Conservation (phyloP, 92 coral and sea anemone genomes). For the Pocillopora grandis region DNA sequence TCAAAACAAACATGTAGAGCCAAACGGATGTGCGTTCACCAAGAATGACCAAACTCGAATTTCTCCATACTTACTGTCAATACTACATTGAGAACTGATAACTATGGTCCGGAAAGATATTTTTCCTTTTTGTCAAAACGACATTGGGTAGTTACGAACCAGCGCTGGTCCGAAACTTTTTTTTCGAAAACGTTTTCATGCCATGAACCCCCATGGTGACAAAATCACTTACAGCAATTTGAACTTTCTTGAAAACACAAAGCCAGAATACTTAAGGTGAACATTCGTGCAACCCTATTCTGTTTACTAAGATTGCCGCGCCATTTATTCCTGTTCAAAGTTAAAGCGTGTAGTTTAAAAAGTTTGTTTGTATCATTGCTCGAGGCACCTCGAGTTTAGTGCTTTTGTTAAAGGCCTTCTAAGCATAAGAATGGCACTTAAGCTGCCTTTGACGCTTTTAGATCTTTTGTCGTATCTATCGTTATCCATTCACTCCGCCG, state of each 20-base stretch:
- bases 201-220: no score
- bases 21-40: background rate
- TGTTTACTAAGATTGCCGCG: background rate
- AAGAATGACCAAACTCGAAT: background rate
- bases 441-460: constrained; percentile 28
- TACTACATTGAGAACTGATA: no score
- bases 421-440: constrained; percentile 38
- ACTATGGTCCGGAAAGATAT: no score
- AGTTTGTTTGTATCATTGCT: constrained; percentile 34
- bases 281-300: no score
- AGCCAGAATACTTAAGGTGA: no score
- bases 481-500: constrained; percentile 38
- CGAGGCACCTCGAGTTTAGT: constrained; percentile 13
- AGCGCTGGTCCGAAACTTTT: no score
- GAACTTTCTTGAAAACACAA: no score
- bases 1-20: constrained; percentile 14
- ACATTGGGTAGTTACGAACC: no score
- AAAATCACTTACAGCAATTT: no score
- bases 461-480: constrained; percentile 38
- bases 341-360: constrained; percentile 12
- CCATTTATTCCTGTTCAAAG: background rate
- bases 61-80: constrained; percentile 13
- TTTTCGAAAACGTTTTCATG: no score
- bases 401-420: constrained; percentile 29
- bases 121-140: no score